phyloP scores from a whole-genome alignment of 2,888 invertebrate genomes.

The Limulus polyphemus region DNA sequence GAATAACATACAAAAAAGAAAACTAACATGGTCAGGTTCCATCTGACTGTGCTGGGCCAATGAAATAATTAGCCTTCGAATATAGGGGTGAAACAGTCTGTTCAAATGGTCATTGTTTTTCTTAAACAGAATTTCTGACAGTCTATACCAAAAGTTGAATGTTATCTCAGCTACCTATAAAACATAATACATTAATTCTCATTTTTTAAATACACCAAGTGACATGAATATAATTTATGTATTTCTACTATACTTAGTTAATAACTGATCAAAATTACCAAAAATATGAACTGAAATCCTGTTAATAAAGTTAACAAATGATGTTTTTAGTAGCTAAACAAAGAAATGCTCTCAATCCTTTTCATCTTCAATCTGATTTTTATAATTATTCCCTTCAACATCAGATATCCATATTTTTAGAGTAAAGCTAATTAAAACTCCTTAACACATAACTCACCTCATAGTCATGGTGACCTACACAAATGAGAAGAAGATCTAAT shows the following conservation, averaged over 20 bases:
- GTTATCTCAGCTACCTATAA: conserved; percentile 63
- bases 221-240: neutral
- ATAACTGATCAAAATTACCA: no score
- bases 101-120: conserved; percentile 68
- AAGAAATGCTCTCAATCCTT: no score
- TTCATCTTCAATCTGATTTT: no score
- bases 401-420: no score
- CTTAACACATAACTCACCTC: conserved; percentile 53
- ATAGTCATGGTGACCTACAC: conserved; percentile 94
- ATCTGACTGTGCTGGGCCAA: conserved; percentile 88
- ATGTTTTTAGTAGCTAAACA: no score
- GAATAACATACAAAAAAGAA: neutral
- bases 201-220: conserved; percentile 3
- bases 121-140: conserved; percentile 87
- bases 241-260: neutral
- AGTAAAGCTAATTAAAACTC: no score
- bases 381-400: no score
- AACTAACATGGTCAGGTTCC: conserved; percentile 71
- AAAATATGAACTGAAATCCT: neutral
- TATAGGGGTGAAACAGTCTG: conserved; percentile 71
- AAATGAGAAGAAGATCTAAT: conserved; percentile 74
- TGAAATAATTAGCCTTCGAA: conserved; percentile 76
- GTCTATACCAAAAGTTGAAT: conserved; percentile 90
- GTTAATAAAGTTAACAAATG: no score
- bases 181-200: neutral